Evolutionary conservation across 2,797 vertebrate genomes (phyloP), one percentile per base, ranked within the genome.

Genomic region (Varecia variegata): DNA sequence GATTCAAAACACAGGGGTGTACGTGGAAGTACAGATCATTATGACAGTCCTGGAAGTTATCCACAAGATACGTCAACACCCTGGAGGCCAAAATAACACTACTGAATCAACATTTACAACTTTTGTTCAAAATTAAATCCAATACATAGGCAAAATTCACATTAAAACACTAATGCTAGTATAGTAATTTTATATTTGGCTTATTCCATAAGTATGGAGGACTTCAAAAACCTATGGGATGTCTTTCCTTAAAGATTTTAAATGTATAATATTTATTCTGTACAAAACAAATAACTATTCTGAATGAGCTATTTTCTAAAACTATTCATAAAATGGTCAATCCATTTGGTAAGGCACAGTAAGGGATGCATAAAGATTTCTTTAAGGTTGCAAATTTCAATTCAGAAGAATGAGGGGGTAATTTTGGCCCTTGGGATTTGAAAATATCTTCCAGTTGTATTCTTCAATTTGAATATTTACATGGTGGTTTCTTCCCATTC

Each of bases 401-500:
- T 85, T 97, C 84, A 95, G 83, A 97, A 96, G 93, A 98, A 97
- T 90, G 97, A 97, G 93, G 97, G 98, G 97, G 82, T 98, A 85
- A 25, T 94, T 99, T 99, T 99, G 99, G 99, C 98, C 97, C 97
- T 97, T 98, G 96, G 94, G 95, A 88, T 98, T 98, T 98, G 93
- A 98, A 98, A 98, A 97, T 97, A 82, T 96, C 98, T 97, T 98
- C 93, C 88, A 94, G 97, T 97, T 92, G 76, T 88, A 73, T 68
- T 86, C 89, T 97, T 98, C 97, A 73, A 40, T 97, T 58, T 81
- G 9, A 93, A 83, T 86, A 92, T 98, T 99, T 98, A 99, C 99
- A 99, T 99, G 5, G 99, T 99, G 58, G 99, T 99, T 98, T 99
- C 99, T 98, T 99, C 99, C 99, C 99, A 99, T 98, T 99, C 99